Evolutionary conservation across 1,140 invertebrate genomes (phyloP).

Genomic region (Drosophila sproati): DNA sequence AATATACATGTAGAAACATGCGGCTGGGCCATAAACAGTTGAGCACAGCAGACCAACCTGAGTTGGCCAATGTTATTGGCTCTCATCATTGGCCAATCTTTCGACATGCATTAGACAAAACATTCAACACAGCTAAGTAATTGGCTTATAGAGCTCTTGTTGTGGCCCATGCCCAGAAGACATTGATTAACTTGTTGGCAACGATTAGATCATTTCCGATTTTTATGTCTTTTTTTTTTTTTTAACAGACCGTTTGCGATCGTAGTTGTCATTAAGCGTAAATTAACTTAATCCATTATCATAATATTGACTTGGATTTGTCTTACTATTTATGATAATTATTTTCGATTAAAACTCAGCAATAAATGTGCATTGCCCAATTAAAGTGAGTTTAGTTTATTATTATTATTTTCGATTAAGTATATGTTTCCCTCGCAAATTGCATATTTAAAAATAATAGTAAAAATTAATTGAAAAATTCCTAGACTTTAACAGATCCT

Average conservation of each 20-base stretch:
- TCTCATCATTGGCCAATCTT: slow-evolving; percentile 23
- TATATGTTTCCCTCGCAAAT: no score
- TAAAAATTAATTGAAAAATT: no score
- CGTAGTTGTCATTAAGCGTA: not conserved
- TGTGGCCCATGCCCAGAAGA: not conserved
- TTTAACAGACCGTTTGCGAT: not conserved
- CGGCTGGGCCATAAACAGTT: slow-evolving; percentile 29
- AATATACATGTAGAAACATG: slow-evolving; percentile 34
- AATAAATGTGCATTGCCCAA: no score
- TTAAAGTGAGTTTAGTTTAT: no score
- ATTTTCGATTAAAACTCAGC: no score
- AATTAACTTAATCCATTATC: no score
- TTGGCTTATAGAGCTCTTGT: not conserved
- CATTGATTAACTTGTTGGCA: slow-evolving; percentile 31
- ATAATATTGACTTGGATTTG: no score
- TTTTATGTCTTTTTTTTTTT: not conserved
- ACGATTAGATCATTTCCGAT: no score
- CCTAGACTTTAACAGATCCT: no score
- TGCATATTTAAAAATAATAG: no score
- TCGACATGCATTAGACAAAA: slow-evolving; percentile 20
- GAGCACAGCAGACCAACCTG: slow-evolving; percentile 2
- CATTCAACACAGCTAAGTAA: slow-evolving; percentile 23
- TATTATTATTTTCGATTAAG: no score
- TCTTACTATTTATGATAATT: no score
- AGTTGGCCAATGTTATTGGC: slow-evolving; percentile 21